Evolutionary conservation across 2,888 invertebrate genomes (phyloP).

Genomic region (Drosophila pseudotakahashii): DNA sequence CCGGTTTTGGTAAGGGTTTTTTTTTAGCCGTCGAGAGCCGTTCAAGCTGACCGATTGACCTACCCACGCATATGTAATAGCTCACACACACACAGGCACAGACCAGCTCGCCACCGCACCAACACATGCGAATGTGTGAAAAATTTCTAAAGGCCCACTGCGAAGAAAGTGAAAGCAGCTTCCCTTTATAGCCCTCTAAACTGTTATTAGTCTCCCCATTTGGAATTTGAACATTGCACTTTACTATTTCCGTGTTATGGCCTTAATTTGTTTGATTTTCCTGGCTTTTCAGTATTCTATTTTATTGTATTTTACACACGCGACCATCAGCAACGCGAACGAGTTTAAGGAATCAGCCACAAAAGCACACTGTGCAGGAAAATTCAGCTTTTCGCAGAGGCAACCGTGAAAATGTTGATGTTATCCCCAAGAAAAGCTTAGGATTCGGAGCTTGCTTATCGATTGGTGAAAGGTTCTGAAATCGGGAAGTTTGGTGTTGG

Average conservation of each 20-base stretch:
- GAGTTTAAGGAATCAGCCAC: slow-evolving; percentile 75
- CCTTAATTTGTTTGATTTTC: slow-evolving; percentile 27
- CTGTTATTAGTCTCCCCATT: neutral
- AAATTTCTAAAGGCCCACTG: slow-evolving; percentile 60
- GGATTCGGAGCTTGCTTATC: slow-evolving; percentile 45
- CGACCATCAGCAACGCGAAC: slow-evolving; percentile 71
- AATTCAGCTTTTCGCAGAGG: slow-evolving; percentile 60
- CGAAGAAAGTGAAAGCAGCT: slow-evolving; percentile 58
- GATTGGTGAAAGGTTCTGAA: slow-evolving; percentile 41
- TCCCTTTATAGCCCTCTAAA: neutral
- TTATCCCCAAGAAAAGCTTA: slow-evolving; percentile 53
- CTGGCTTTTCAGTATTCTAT: slow-evolving; percentile 41
- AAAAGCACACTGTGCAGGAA: slow-evolving; percentile 78
- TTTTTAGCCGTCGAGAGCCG: slow-evolving; percentile 4
- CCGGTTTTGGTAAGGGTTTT: neutral
- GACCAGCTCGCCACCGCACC: slow-evolving; percentile 23
- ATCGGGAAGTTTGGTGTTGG: slow-evolving; percentile 2
- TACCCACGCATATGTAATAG: slow-evolving; percentile 75
- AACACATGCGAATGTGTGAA: slow-evolving; percentile 51
- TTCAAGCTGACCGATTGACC: slow-evolving; percentile 75
- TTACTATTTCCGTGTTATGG: slow-evolving; percentile 14
- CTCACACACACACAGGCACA: slow-evolving; percentile 25
- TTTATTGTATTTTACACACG: slow-evolving; percentile 52
- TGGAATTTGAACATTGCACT: neutral
- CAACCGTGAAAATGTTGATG: slow-evolving; percentile 57